Percentiles rank a stretch among this genome's conserved stretches.
These are phyloP conservation scores for Lerista edwardsae DNA, from an alignment of 2,797 vertebrate genomes.

Conservation along the genomic window DNA sequence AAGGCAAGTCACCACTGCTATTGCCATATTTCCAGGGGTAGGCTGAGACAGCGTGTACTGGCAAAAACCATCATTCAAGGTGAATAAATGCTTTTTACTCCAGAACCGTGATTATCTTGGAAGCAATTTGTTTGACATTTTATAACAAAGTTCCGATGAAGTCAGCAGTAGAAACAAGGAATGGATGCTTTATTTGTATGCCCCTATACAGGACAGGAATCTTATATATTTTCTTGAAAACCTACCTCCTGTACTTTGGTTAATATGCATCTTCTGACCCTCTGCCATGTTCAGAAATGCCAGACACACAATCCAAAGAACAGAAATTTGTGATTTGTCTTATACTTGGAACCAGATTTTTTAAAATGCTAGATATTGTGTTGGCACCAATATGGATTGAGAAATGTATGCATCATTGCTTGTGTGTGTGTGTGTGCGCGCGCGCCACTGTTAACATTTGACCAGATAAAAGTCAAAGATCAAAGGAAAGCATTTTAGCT, in stretches of 20 bases:
- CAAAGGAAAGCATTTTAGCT: not conserved
- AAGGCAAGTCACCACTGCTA: no score
- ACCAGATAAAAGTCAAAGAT: conserved; percentile 13
- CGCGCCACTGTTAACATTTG: conserved; percentile 31
- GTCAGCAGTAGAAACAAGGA: conserved; percentile 38
- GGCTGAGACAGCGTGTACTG: no score
- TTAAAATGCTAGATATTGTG: not conserved
- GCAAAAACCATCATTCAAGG: no score
- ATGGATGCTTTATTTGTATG: conserved; percentile 30
- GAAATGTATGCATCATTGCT: conserved; percentile 42
- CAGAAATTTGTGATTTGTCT: conserved; percentile 38
- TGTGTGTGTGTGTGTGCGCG: conserved; percentile 39
- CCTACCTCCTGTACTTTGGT: not conserved
- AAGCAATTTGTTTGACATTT: no score
- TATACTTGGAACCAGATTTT: conserved; percentile 15
- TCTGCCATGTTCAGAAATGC: conserved; percentile 22
- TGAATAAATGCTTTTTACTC: no score
- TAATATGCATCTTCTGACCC: not conserved
- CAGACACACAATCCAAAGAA: conserved; percentile 22
- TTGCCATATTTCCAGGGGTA: no score
- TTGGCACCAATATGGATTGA: not conserved
- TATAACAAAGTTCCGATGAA: conserved; percentile 13
- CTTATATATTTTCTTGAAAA: not conserved
- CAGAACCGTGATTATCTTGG: no score
- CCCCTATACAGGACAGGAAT: conserved; percentile 39